These are phyloP conservation scores for Acromyrmex charruanus DNA, from an alignment of 1,140 invertebrate genomes.

Conservation along the genomic window DNA sequence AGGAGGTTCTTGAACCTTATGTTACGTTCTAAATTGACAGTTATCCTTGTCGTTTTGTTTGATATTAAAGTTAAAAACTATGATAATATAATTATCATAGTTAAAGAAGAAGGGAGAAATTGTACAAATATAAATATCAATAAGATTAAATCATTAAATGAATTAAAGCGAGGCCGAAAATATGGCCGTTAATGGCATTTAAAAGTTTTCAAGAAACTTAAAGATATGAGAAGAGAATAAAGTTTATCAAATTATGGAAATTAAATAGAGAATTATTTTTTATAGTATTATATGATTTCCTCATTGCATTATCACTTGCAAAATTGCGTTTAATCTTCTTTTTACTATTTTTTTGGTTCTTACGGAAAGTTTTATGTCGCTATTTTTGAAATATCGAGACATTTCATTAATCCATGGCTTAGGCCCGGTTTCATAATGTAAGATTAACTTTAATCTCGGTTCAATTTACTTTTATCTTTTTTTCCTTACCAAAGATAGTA, in stretches of 20 bases:
- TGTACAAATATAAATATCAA: slow-evolving; percentile 21
- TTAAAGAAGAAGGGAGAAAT: background rate
- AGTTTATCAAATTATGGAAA: background rate
- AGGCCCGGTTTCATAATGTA: too few species aligned
- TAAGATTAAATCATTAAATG: background rate
- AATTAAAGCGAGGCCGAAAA: background rate
- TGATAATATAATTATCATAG: background rate
- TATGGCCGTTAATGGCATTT: background rate
- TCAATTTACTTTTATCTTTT: too few species aligned
- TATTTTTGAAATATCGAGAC: background rate
- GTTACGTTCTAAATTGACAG: background rate
- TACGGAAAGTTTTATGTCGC: background rate
- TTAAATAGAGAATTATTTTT: background rate
- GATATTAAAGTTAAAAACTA: background rate
- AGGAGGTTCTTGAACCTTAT: background rate
- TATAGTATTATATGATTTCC: background rate
- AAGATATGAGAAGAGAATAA: background rate
- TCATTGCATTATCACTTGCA: background rate
- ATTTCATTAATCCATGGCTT: background rate
- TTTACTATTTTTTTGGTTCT: background rate
- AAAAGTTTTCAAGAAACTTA: background rate
- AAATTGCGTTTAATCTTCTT: background rate
- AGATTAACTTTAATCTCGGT: too few species aligned
- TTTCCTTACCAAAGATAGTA: background rate
- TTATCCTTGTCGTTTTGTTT: background rate